Evolutionary conservation across 2,113 vertebrate species (phyloP).

Genomic region (Rhabdornis inornatus): DNA sequence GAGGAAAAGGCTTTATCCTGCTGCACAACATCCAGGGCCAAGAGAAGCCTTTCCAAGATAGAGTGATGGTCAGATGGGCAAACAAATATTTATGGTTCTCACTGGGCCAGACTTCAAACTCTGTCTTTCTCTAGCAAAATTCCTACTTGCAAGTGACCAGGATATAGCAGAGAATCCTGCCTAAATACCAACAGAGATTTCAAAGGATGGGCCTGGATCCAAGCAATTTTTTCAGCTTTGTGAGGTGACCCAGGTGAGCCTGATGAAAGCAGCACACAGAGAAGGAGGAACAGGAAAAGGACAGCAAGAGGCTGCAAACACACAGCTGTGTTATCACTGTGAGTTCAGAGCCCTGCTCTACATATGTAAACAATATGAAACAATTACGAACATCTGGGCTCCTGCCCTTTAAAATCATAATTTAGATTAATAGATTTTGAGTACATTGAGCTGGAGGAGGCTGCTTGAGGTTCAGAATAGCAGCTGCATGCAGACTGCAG

Average conservation of each 20-base stretch:
- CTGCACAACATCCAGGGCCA: not conserved
- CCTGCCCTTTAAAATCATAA: not conserved
- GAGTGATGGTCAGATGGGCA: not conserved
- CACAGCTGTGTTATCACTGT: not conserved
- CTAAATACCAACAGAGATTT: not conserved
- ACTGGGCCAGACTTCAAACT: not conserved
- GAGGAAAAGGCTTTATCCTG: not conserved
- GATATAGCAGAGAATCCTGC: not conserved
- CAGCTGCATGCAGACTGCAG: not conserved
- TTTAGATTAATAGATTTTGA: not conserved
- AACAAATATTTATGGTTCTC: not conserved
- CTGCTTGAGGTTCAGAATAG: not conserved
- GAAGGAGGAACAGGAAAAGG: not conserved
- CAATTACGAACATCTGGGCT: conserved; percentile 14
- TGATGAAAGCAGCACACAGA: not conserved
- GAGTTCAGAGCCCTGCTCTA: not conserved
- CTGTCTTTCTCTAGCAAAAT: not conserved
- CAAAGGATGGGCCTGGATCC: not conserved
- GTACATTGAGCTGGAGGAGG: not conserved
- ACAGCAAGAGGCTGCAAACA: not conserved
- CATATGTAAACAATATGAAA: not conserved
- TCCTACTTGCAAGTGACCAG: not conserved
- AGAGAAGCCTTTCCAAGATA: not conserved
- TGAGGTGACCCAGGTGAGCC: not conserved
- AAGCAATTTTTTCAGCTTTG: not conserved